Percentiles rank a stretch among this genome's conserved stretches.
phyloP scores from a whole-genome alignment of 2,113 vertebrate species.

The Oncorhynchus tshawytscha region DNA sequence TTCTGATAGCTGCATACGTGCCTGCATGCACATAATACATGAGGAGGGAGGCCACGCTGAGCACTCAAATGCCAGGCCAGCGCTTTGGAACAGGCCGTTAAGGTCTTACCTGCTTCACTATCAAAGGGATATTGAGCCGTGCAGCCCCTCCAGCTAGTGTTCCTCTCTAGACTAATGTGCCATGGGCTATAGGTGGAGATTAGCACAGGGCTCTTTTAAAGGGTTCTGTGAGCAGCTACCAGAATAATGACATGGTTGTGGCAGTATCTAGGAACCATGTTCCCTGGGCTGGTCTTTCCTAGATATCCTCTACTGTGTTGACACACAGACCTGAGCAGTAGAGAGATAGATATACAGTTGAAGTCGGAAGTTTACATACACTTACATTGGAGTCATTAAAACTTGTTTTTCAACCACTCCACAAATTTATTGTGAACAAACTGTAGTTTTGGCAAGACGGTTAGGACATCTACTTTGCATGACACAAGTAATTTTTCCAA shows the following conservation, averaged over 20 bases:
- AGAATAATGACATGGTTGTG: no score
- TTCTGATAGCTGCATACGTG: slow-evolving; percentile 2
- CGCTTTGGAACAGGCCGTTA: slow-evolving; percentile 53
- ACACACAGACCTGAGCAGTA: background rate
- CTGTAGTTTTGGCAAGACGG: no score
- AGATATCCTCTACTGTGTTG: background rate
- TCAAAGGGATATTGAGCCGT: slow-evolving; percentile 57
- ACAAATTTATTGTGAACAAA: no score
- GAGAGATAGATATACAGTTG: no score
- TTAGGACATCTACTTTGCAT: no score
- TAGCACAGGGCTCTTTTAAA: slow-evolving; percentile 48
- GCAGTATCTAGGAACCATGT: no score
- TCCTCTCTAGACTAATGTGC: slow-evolving; percentile 45
- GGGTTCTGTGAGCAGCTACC: slow-evolving; percentile 19
- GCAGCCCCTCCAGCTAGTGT: slow-evolving; percentile 50
- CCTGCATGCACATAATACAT: slow-evolving; percentile 8
- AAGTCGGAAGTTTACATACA: no score
- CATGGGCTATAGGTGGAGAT: slow-evolving; percentile 49
- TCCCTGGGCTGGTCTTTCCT: no score
- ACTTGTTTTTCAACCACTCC: no score
- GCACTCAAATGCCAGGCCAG: slow-evolving; percentile 40
- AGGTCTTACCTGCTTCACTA: slow-evolving; percentile 58
- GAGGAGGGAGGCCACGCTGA: slow-evolving; percentile 27
- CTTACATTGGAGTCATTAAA: no score
- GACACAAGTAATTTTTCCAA: no score